phyloP scores from a whole-genome alignment of 2,888 invertebrate species.

The Hoplodrina blanda region DNA sequence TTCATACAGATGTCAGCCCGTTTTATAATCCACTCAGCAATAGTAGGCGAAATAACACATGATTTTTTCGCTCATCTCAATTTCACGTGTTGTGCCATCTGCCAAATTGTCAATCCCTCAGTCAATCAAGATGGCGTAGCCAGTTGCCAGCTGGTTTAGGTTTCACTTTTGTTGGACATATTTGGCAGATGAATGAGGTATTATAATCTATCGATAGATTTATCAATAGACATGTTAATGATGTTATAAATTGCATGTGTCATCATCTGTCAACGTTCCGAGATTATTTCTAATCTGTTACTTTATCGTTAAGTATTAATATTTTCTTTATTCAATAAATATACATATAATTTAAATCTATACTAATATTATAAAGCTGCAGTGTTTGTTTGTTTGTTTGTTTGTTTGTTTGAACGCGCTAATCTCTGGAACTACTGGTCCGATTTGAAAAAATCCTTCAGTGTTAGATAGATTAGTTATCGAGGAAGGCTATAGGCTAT shows the following conservation, averaged over 20 bases:
- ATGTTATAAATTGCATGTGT: conserved; percentile 35
- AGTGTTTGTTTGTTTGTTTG: no score
- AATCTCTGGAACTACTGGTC: no score
- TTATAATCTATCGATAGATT: conserved; percentile 6
- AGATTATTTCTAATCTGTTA: conserved; percentile 25
- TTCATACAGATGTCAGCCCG: conserved; percentile 30
- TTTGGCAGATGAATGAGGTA: conserved; percentile 38
- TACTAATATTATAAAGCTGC: no score
- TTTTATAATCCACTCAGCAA: conserved; percentile 12
- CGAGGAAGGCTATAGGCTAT: no score
- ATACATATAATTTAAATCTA: no score
- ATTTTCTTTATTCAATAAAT: not conserved
- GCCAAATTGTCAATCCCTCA: conserved; percentile 60
- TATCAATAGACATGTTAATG: conserved; percentile 23
- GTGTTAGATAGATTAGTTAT: no score
- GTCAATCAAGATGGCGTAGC: conserved; percentile 40
- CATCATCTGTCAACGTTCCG: conserved; percentile 17
- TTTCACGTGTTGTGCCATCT: conserved; percentile 27
- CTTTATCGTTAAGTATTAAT: not conserved
- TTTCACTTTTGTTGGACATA: conserved; percentile 40
- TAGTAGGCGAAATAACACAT: conserved; percentile 21
- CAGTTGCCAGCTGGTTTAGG: conserved; percentile 30
- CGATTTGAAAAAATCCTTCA: no score
- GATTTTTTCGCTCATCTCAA: conserved; percentile 20
- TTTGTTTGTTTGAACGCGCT: no score